Evolutionary conservation across 1,140 invertebrate genomes (phyloP).

Genomic region (Drosophila kohkoa): DNA sequence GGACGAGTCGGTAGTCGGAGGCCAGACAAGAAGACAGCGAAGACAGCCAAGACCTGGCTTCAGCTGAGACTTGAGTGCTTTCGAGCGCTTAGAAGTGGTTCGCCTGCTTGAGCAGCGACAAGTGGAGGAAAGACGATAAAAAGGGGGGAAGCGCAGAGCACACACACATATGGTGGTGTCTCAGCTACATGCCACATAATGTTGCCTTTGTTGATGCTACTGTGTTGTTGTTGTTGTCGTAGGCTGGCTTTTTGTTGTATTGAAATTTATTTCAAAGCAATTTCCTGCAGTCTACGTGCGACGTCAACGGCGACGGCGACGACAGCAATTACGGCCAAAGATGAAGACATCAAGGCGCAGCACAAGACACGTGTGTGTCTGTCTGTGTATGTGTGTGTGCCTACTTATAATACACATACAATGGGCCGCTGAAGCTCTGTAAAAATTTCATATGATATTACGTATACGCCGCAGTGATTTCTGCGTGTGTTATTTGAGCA

Average conservation of each 20-base stretch:
- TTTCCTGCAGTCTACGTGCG: constrained; percentile 79
- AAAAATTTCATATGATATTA: constrained; percentile 74
- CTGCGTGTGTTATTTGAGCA: constrained; percentile 52
- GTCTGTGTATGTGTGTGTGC: constrained; percentile 1
- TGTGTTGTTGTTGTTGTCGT: constrained; percentile 61
- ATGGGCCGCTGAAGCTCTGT: constrained; percentile 29
- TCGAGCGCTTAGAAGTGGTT: constrained; percentile 71
- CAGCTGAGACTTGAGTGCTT: constrained; percentile 56
- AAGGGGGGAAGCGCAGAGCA: not conserved
- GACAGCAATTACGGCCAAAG: constrained; percentile 79
- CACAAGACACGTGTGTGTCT: constrained; percentile 34
- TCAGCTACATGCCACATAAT: constrained; percentile 47
- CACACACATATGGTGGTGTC: constrained; percentile 58
- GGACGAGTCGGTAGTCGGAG: not conserved
- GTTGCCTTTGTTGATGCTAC: constrained; percentile 8
- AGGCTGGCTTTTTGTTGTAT: constrained; percentile 78
- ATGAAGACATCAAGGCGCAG: constrained; percentile 75
- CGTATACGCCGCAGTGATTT: constrained; percentile 80
- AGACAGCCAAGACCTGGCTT: not conserved
- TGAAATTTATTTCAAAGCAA: constrained; percentile 83
- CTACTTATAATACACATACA: constrained; percentile 29
- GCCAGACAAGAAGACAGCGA: constrained; percentile 12
- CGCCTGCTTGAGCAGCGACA: constrained; percentile 66
- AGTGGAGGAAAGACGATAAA: constrained; percentile 22
- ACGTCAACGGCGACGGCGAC: constrained; percentile 54